Evolutionary conservation across 2,113 vertebrate species (phyloP).

Genomic region (Nestor notabilis): DNA sequence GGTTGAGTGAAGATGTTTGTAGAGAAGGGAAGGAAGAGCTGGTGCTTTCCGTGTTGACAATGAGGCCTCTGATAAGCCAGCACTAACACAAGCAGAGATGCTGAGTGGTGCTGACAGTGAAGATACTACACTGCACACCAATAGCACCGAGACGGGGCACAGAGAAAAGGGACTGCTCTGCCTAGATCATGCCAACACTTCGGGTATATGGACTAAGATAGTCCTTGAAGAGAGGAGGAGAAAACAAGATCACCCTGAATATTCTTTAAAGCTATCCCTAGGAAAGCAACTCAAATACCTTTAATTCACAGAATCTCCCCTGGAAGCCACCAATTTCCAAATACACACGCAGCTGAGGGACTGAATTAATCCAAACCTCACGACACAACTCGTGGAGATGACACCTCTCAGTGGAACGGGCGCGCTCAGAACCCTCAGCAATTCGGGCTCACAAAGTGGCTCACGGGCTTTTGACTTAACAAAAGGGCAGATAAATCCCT

Average conservation of each 20-base stretch:
- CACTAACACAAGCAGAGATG: neutral
- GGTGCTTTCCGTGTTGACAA: too few relatives aligned
- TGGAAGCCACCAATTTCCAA: neutral
- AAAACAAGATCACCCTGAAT: rapidly evolving
- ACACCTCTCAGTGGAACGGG: rapidly evolving
- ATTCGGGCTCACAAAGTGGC: rapidly evolving
- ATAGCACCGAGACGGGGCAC: neutral
- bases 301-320: neutral
- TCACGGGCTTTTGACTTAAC: rapidly evolving
- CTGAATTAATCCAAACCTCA: neutral
- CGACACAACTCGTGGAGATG: rapidly evolving
- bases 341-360: neutral
- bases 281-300: neutral
- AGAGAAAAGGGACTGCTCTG: neutral
- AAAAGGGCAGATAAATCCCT: neutral
- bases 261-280: neutral
- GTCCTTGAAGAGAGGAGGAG: neutral
- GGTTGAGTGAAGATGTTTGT: neutral
- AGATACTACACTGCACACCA: rapidly evolving
- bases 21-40: neutral
- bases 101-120: rapidly evolving
- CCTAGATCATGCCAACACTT: rapidly evolving
- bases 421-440: neutral
- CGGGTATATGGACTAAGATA: rapidly evolving
- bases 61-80: neutral